These are phyloP conservation scores for Python bivittatus DNA, from an alignment of 2,113 vertebrate genomes.

Conservation along the genomic window DNA sequence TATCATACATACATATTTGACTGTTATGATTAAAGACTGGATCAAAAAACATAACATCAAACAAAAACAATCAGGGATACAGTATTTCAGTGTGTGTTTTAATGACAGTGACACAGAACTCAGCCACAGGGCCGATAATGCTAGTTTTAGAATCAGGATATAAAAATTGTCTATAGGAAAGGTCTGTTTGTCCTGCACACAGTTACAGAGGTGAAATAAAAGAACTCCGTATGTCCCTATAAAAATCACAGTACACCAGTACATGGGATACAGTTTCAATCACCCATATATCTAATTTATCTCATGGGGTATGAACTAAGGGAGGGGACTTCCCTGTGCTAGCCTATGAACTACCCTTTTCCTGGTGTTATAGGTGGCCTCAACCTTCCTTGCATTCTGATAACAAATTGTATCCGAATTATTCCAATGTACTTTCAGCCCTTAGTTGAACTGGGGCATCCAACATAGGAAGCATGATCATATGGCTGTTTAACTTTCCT, in stretches of 20 bases:
- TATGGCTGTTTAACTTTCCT: neutral
- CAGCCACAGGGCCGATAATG: neutral
- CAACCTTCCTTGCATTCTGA: neutral
- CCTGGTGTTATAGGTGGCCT: neutral
- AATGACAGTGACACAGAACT: neutral
- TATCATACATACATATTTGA: neutral
- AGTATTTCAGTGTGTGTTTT: neutral
- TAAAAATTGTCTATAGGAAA: neutral
- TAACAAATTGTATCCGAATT: neutral
- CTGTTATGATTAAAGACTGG: neutral
- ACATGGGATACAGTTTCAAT: neutral
- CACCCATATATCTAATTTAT: neutral
- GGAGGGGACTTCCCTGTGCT: neutral
- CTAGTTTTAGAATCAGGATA: neutral
- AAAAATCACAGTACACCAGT: neutral
- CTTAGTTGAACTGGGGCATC: neutral
- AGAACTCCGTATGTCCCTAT: neutral
- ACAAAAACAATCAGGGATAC: neutral
- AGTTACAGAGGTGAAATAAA: neutral
- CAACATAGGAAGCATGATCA: neutral
- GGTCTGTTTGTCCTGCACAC: neutral
- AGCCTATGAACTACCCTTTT: neutral
- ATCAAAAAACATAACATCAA: neutral
- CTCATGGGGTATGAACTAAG: neutral
- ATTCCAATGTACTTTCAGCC: neutral